phyloP scores from a whole-genome alignment of 1,140 invertebrate genomes.

The Tenebrio molitor region DNA sequence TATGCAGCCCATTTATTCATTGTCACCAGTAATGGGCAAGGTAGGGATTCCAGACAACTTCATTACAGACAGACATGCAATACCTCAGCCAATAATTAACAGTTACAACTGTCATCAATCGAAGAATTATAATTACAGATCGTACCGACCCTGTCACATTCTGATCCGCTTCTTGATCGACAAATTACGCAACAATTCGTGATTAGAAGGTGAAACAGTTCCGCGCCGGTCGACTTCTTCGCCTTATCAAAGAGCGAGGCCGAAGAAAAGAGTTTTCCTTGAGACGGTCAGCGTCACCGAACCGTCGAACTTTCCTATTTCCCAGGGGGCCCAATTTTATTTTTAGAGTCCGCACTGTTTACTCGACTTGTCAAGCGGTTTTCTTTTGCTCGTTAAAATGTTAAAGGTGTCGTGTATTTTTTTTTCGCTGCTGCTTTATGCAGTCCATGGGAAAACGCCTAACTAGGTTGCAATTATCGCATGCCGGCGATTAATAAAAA shows the following conservation, averaged over 20 bases:
- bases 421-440: background rate
- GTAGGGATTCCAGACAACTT: too few species aligned
- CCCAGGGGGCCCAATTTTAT: conserved; percentile 2
- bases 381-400: background rate
- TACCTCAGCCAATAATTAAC: too few species aligned
- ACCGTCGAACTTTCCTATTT: background rate
- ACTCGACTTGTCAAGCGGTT: background rate
- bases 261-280: too few species aligned
- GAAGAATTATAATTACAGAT: background rate
- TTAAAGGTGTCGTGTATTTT: background rate
- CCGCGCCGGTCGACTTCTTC: too few species aligned
- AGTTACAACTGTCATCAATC: too few species aligned
- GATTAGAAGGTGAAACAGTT: background rate
- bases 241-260: too few species aligned
- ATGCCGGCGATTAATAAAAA: conserved; percentile 11
- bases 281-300: too few species aligned
- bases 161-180: background rate
- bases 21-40: too few species aligned
- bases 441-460: background rate
- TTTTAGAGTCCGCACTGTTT: background rate
- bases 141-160: background rate
- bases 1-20: too few species aligned
- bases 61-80: too few species aligned
- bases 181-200: background rate
- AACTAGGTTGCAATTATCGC: conserved; percentile 22